These are phyloP conservation scores for Ischnura elegans DNA, from an alignment of 2,888 invertebrate genomes.

Conservation along the genomic window DNA sequence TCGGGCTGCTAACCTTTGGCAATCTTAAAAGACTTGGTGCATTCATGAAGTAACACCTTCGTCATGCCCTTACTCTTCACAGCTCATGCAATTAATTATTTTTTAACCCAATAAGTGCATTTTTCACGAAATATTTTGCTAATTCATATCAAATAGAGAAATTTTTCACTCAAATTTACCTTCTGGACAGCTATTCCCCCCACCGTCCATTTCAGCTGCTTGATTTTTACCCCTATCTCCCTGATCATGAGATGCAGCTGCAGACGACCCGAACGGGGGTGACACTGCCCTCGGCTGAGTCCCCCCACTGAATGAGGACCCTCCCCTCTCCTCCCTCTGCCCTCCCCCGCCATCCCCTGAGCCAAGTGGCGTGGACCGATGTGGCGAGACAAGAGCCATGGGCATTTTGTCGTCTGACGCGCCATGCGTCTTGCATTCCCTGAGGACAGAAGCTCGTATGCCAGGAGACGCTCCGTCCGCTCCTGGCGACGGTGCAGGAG, in stretches of 20 bases:
- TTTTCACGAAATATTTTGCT: too few species aligned
- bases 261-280: slow-evolving; percentile 48
- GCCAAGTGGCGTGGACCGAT: slow-evolving; percentile 53
- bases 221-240: slow-evolving; percentile 47
- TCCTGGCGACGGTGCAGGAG: slow-evolving; percentile 56
- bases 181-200: slow-evolving; percentile 79
- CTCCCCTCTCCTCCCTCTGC: slow-evolving; percentile 72
- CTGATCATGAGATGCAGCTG: slow-evolving; percentile 49
- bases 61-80: too few species aligned
- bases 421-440: slow-evolving; percentile 61
- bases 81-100: too few species aligned
- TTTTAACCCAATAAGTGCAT: too few species aligned
- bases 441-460: slow-evolving; percentile 68
- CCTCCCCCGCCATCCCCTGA: slow-evolving; percentile 33
- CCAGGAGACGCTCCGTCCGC: slow-evolving; percentile 58
- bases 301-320: not conserved
- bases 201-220: slow-evolving; percentile 58
- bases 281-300: slow-evolving; percentile 54
- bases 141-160: too few species aligned
- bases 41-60: too few species aligned
- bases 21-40: too few species aligned
- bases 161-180: slow-evolving; percentile 76
- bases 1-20: too few species aligned
- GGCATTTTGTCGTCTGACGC: slow-evolving; percentile 58
- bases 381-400: slow-evolving; percentile 51